Base-by-base conservation (phyloP, 1,140 invertebrate species). In the Cyclina sinensis region DNA sequence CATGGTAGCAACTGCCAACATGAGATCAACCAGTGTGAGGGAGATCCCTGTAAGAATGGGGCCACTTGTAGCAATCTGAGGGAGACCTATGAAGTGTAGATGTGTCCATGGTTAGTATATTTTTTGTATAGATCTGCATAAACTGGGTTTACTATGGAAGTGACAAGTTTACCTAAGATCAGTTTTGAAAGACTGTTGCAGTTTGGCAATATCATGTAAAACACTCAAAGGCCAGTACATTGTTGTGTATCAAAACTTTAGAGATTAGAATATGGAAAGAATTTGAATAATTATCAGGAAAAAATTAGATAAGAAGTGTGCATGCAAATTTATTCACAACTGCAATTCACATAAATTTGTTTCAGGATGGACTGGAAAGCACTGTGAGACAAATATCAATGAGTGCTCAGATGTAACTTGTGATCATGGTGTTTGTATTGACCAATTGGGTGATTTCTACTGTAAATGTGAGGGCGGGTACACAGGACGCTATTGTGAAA, bases 21-120 rank as follows among this genome's bases (percentile, higher is more conserved):
- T n/a, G 79, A 86, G 43, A 81, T 59, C 5, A 46, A 91, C 83
- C 82, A 83, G 12, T 91, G 90, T 73, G 68, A 51, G 12, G 43
- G 62, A 43, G 62, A 86, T n/a, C 87, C 87, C 16, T 91, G 90
- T 88, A 24, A 48, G 3, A 74, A 89, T 81, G 84, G 65, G 27
- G 85, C 86, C 30, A 85, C 79, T 18, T 91, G 90, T 80, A 35
- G 78, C 43, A 88, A 89, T 62, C 51, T 37, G 21, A 37, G 59
- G 11, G 85, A 89, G 35, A 84, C 32, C 9, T 93, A 91, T 70
- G 79, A 57, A 16, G n/a, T 94, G 93, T 89, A 0, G 27, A 9
- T 94, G 94, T 87, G 37, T 87, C 5, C 24, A 27, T 54, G 91
- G 91, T 87, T 46, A 68, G 84, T 62, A 14, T 46, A 43, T 14